Conservation (phyloP, 2,797 vertebrate species). For the Pseudocheirus occidentalis region DNA sequence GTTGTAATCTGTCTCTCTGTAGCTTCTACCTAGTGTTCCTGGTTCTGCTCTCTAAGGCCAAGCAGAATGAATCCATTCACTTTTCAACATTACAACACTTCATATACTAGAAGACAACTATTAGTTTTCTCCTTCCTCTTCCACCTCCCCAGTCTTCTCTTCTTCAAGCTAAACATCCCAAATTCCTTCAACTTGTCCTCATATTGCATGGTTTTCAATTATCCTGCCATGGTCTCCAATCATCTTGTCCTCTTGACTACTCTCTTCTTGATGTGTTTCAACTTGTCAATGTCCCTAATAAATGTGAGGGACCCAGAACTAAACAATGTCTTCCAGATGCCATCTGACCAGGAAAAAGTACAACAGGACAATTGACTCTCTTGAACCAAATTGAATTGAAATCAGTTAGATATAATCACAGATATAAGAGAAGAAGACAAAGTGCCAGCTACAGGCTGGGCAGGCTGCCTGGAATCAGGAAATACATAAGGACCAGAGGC, state of each 20-base stretch:
- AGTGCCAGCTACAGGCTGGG: background rate
- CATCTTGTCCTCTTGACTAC: too few species aligned
- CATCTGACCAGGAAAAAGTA: background rate
- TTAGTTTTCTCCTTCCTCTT: background rate
- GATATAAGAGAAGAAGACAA: background rate
- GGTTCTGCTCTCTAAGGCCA: background rate
- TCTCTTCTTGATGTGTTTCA: background rate
- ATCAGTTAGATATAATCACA: background rate
- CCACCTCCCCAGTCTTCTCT: background rate
- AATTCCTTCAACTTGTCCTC: background rate
- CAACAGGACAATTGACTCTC: background rate
- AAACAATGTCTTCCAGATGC: background rate
- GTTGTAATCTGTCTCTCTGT: too few species aligned
- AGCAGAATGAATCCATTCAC: background rate
- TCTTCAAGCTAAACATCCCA: background rate
- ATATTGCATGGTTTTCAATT: background rate
- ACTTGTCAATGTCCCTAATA: background rate
- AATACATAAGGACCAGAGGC: background rate
- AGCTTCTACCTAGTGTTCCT: too few species aligned
- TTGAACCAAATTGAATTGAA: background rate
- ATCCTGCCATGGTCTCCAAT: too few species aligned
- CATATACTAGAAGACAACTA: background rate
- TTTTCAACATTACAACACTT: background rate
- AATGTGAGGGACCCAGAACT: background rate
- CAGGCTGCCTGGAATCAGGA: too few species aligned